Evolutionary conservation across 1,140 invertebrate species (phyloP), one percentile per base, ranked within the genome.

Genomic region (Zaprionus nigranus): DNA sequence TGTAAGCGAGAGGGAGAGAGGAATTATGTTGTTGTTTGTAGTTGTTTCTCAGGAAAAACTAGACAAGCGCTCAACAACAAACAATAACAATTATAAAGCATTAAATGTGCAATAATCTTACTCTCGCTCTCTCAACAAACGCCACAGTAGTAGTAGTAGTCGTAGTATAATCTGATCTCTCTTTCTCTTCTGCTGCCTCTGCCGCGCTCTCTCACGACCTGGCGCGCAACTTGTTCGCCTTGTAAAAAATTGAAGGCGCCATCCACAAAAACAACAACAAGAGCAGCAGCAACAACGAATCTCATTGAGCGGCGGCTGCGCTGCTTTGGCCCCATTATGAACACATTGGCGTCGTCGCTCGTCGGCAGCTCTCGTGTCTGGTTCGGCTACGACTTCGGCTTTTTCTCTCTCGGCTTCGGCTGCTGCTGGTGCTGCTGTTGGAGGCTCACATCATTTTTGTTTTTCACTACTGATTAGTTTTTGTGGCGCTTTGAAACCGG

Each of bases 261-360:
- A 76, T 63, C 57, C 69, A 66, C 53, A 66, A 49, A 43, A 64
- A 53, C 51, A 58, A 70, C 54, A 40, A 58, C 49, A 40, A 54
- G 30, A 5, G 24, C 24, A 26, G 24, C 24, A 56, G 38, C 69
- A 46, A 64, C 70, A 60, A 22, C 61, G 40, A 57, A 75, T 69
- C 66, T 63, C 72, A 75, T 75, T 71, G 67, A 71, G 43, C 62
- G 63, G 71, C 60, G 78, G 78, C 79, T 86, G 82, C 82, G 66
- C 82, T 86, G 83, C 76, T 86, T 86, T 86, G 82, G 79, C 83
- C 83, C 73, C 83, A 87, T 87, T 87, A 77, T 65, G 56, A 65
- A 72, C 61, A 76, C 56, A 46, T 54, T 46, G 40, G 20, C 22
- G 9, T 36, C 65, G 74, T 34, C 9, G 20, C 60, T 56, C 68